A percentile compares a stretch with the other conserved stretches of the same genome.
Conservation (phyloP, 2,888 invertebrate genomes). For the Halocaridina rubra region DNA sequence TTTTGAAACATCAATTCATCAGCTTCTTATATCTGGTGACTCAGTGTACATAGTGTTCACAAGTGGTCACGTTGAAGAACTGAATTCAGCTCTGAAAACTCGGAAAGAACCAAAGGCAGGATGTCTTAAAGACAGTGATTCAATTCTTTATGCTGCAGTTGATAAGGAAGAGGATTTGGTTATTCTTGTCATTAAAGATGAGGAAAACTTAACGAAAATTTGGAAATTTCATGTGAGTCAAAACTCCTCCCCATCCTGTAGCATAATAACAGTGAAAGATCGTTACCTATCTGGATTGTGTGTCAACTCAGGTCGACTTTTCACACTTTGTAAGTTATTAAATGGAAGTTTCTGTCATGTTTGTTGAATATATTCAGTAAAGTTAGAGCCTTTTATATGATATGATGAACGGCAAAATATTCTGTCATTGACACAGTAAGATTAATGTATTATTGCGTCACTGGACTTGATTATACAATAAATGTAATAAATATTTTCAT, state of each 20-base stretch:
- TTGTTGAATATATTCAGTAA: neutral
- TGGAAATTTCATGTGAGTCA: neutral
- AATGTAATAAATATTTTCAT: too few species aligned
- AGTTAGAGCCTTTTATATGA: too few species aligned
- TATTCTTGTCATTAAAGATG: neutral
- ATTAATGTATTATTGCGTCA: too few species aligned
- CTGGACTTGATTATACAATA: too few species aligned
- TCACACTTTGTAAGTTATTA: neutral
- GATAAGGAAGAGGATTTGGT: neutral
- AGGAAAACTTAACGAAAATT: neutral
- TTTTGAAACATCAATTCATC: slow-evolving; percentile 35
- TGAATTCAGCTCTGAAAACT: neutral
- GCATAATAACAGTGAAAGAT: neutral
- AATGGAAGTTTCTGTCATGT: neutral
- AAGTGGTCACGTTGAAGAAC: slow-evolving; percentile 28
- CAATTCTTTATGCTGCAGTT: slow-evolving; percentile 25
- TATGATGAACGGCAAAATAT: too few species aligned
- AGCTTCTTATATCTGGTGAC: slow-evolving; percentile 13
- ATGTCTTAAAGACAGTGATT: slow-evolving; percentile 4
- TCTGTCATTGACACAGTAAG: too few species aligned
- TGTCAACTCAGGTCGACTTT: neutral
- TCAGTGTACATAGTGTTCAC: slow-evolving; percentile 29
- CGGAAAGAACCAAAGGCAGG: slow-evolving; percentile 24
- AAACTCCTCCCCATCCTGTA: neutral
- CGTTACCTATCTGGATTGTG: neutral